Evolutionary conservation across 2,797 vertebrate genomes (phyloP).

Genomic region (Tolypeutes matacus): DNA sequence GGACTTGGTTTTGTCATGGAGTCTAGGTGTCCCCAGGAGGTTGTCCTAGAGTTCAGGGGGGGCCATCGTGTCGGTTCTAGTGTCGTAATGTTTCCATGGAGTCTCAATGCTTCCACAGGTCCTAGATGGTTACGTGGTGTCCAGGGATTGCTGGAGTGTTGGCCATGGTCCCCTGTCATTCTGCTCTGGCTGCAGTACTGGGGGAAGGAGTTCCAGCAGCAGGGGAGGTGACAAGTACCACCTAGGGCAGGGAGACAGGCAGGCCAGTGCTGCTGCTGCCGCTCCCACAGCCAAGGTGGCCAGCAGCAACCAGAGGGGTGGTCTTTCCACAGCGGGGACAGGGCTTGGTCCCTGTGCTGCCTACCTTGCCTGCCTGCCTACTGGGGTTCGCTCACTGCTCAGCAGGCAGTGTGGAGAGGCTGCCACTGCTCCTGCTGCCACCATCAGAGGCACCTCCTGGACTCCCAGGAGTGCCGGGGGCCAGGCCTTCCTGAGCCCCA

Average conservation of each 20-base stretch:
- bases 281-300: background rate
- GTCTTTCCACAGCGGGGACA: rapidly evolving
- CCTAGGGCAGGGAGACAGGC: background rate
- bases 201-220: background rate
- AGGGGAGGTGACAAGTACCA: background rate
- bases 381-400: background rate
- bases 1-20: background rate
- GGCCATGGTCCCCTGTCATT: background rate
- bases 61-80: rapidly evolving
- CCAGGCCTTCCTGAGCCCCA: background rate
- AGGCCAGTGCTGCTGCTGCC: background rate
- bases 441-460: background rate
- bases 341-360: background rate
- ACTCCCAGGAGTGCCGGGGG: background rate
- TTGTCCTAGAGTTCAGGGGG: background rate
- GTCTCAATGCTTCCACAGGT: background rate
- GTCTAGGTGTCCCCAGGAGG: background rate
- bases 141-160: background rate
- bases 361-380: too few relatives aligned
- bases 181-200: background rate
- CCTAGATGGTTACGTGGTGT: background rate
- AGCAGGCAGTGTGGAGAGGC: background rate
- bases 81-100: background rate
- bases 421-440: background rate
- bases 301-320: background rate